Evolutionary conservation across 2,888 invertebrate genomes (phyloP), one percentile per base, ranked within the genome.

Genomic region (Eubasilissa splendida): DNA sequence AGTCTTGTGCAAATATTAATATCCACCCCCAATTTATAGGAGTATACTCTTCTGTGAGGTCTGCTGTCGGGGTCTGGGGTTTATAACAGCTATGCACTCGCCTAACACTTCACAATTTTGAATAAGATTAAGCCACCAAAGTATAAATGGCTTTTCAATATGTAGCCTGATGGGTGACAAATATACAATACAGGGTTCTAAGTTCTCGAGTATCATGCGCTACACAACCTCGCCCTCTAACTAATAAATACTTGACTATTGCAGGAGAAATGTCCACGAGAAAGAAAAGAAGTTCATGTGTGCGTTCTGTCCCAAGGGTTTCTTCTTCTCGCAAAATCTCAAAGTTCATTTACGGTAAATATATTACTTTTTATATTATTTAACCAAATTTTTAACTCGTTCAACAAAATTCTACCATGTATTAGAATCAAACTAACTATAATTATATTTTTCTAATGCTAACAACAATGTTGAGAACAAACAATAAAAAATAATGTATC

Each of bases 261-360:
- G 12, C 52, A 90, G 90, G 76, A 87, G 89, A n/a, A 86, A 87
- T 84, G 89, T 90, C 1, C 90, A 90, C 66, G 87, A 90, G 14
- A 88, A 89, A 81, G 90, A 90, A 81, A 89, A 85, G 80, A 79
- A 87, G 0, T 89, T 90, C 81, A 82, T 90, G 8, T 90, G 90
- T 83, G 90, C 90, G 82, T 87, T 88, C 83, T 90, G 90, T 83
- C 89, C 90, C 0, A 90, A 90, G 80, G 88, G 88, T 70, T 90
- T 90, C 85, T 90, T 90, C 85, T 90, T 89, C 84, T 88, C 88
- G 84, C 86, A 88, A 83, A 88, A 89, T 83, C 85, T 90, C 78
- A 87, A 87, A 85, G 75, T 87, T 31, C 90, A 90, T 85, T 85
- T 90, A 80, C 87, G 88, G 90, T 90, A 85, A 84, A 77, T 60